These are phyloP conservation scores for Tragelaphus buxtoni DNA, from an alignment of 2,113 vertebrate genomes.

Conservation along the genomic window DNA sequence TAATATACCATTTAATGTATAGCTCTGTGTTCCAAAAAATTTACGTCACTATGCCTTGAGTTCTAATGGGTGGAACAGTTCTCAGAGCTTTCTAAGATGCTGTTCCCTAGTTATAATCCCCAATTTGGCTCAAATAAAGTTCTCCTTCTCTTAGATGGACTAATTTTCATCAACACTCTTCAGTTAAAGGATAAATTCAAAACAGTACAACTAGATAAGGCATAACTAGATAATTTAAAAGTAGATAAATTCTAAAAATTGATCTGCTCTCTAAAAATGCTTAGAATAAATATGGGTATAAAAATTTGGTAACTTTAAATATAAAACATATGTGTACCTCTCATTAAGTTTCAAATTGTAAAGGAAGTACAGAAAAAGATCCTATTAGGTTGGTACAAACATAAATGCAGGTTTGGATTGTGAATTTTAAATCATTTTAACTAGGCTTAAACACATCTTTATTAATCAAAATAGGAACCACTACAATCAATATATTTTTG, in stretches of 20 bases:
- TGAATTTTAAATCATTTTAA: neutral
- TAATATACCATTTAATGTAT: neutral
- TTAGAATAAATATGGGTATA: neutral
- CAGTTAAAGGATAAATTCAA: neutral
- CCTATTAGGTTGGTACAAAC: neutral
- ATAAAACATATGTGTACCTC: neutral
- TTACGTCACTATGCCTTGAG: neutral
- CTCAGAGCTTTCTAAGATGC: neutral
- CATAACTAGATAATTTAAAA: neutral
- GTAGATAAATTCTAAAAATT: neutral
- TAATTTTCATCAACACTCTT: neutral
- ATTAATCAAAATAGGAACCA: neutral
- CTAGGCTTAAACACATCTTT: neutral
- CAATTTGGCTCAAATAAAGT: neutral
- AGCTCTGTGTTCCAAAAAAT: neutral
- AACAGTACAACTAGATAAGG: neutral
- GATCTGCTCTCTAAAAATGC: neutral
- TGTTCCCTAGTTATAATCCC: neutral
- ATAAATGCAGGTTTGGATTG: fast-evolving
- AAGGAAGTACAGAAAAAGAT: neutral
- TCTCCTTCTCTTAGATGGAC: neutral
- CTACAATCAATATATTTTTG: neutral
- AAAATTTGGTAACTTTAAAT: neutral
- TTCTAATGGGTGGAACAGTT: neutral
- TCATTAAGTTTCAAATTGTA: neutral